Percentiles rank a stretch among this genome's conserved stretches.
Evolutionary conservation across 2,797 vertebrate species (phyloP).

Genomic region (Hypotaenidia okinawae): DNA sequence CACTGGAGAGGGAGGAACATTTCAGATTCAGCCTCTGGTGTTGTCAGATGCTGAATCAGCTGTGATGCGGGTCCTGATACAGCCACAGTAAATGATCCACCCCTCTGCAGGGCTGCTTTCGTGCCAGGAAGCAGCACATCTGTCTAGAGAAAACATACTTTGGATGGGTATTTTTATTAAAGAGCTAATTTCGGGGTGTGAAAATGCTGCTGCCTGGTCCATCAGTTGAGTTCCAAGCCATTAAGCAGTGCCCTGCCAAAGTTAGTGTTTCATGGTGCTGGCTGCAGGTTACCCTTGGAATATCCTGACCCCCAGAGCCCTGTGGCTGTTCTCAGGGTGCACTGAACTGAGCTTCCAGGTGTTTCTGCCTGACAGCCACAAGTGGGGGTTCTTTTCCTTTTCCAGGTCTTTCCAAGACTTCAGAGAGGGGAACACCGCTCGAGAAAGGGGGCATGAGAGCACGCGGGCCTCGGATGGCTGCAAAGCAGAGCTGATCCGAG

Average conservation of each 20-base stretch:
- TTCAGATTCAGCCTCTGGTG: background rate
- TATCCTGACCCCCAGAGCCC: background rate
- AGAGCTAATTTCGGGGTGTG: background rate
- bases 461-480: accelerated
- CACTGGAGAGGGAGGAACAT: background rate
- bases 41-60: background rate
- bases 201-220: background rate
- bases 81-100: background rate
- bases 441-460: background rate
- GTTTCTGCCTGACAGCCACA: background rate
- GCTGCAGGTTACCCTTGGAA: background rate
- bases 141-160: background rate
- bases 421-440: background rate
- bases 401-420: background rate
- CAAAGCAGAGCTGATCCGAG: background rate
- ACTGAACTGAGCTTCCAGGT: background rate
- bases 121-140: background rate
- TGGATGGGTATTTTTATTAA: background rate
- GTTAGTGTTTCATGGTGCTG: background rate
- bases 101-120: background rate
- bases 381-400: background rate
- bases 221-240: background rate
- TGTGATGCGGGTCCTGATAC: background rate
- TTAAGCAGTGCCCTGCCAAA: background rate
- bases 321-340: background rate